Base-by-base conservation (phyloP, 1,140 invertebrate species). In the Cheumatopsyche charites region DNA sequence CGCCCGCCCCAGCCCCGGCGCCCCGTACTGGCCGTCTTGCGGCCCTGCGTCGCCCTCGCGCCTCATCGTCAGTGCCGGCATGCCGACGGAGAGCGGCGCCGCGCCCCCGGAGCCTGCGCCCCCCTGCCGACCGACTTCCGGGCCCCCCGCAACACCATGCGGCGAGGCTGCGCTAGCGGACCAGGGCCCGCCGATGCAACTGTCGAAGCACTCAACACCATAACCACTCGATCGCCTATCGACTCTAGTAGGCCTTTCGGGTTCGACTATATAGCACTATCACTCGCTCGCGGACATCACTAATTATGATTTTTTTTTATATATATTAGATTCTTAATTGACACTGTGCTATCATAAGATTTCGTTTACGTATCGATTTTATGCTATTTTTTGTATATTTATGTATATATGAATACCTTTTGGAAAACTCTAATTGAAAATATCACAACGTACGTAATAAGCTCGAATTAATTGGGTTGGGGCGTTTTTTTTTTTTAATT, bases 41-140 rank as follows among this genome's bases (percentile, higher is more conserved):
- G 19, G 55, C 2, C 55, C 55, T 67, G 15, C 72, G 49, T 76
- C 75, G 41, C 69, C 72, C 75, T 76, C 75, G 45, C 75, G 71
- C 49, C 75, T 45, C 75, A 76, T 76, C 52, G 69, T 73, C 72
- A 76, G 65, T n/a, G 72, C 69, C 55, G 72, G 72, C 75, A 76
- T 76, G 19, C 71, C 74, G 71, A 49, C 71, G 12, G 15, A 11
- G 25, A 1, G 29, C 70, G 4, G 1, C 15, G 23, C 7, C 62
- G 25, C 25, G 41, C 61, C 49, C 47, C 36, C 42, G 26, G 61
- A 17, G 25, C 62, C 62, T 43, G 4, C 43, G 49, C 52, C 41
- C 41, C 26, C 29, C 15, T 49, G 25, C 49, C 36, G 36, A 26
- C 47, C 42, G 15, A 41, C 15, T 19, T 25, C n/a, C 29, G 26